Base-by-base conservation (phyloP, 2,888 invertebrate species). In the Acleris cristana region DNA sequence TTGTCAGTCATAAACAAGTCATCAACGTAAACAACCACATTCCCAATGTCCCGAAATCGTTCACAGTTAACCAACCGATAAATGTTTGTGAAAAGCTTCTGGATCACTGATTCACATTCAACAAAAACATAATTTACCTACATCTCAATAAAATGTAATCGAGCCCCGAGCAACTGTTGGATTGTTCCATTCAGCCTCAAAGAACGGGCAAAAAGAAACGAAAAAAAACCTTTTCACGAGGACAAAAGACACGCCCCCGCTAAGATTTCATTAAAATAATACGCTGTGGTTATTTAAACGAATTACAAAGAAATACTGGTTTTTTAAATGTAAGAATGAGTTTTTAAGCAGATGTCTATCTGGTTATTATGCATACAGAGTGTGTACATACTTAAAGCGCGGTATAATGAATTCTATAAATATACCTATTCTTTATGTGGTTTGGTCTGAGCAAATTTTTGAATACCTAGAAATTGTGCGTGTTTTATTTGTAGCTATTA, bases 281-380 rank as follows among this genome's bases (percentile, higher is more conserved):
- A 84, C 86, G 76, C 77, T 73, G 74, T 82, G 81, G 79, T 80
- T 78, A 78, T 82, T 73, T 72, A 71, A 73, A 78, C 79, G 81
- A 82, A 79, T 83, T 74, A 83, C 74, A 79, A 79, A 83, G 76
- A 74, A 82, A 81, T 82, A 86, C 87, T 88, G 85, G 86, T 85
- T 86, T 88, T 89, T 88, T 87, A 86, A 82, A 86, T 86, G 83
- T 86, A 83, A 82, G 74, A 57, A 78, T 72, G 76, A 54, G 80
- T 85, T 73, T 58, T 81, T 74, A 72, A 68, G 76, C 75, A 83
- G 57, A 65, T 68, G 78, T 63, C 64, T 70, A 55, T 54, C 56
- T 45, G n/a, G 19, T 51, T 52, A 45, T 56, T 61, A 52, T 56
- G 45, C 56, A 45, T 21, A 44, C 51, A 44, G 44, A 51, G 8